Evolutionary conservation across 2,888 invertebrate species (phyloP), one percentile per base, ranked within the genome.

Genomic region (Pyrochroa serraticornis): DNA sequence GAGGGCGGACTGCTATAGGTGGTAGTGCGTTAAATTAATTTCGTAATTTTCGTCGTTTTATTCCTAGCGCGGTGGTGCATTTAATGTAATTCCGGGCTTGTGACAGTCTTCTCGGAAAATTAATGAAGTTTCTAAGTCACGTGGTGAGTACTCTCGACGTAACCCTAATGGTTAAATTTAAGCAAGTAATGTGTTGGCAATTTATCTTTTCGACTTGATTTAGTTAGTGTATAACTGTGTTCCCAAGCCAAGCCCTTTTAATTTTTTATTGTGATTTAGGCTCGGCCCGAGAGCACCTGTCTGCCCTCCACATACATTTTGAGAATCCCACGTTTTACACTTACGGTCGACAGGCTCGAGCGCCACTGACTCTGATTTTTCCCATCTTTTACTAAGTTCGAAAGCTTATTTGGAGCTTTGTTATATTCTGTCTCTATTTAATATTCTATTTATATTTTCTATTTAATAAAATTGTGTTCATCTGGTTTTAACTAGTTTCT

Each of bases 121-220:
- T 53, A 53, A 53, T 46, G 35, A 53, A 46, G 53, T 46, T 53
- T 53, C 41, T 46, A 50, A 56, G 56, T 48, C 48, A 48, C 48
- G 56, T 56, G 50, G 35, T 44, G 32, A 38, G 35, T 44, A 56
- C 45, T 56, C 56, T 44, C 35, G 45, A 37, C 22, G 46, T 39
- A 46, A 46, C 39, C 32, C 35, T 53, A 53, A 53, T 53, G 41
- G 35, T 39, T 22, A 39, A 53, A 53, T 53, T 53, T 53, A 41
- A 46, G 46, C 53, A 46, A 53, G 35, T 35, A 35, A 55, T 55
- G 48, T 48, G 48, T 48, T 39, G 48, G 48, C 22, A 48, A 55
- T 55, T 49, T 48, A 48, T 55, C 55, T 55, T 41, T 48, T 52
- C 52, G 52, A 31, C 42, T 42, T 42, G 48, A 54, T 47, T 47